Evolutionary conservation across 2,797 vertebrate species (phyloP).

Genomic region (Limnodromus scolopaceus): DNA sequence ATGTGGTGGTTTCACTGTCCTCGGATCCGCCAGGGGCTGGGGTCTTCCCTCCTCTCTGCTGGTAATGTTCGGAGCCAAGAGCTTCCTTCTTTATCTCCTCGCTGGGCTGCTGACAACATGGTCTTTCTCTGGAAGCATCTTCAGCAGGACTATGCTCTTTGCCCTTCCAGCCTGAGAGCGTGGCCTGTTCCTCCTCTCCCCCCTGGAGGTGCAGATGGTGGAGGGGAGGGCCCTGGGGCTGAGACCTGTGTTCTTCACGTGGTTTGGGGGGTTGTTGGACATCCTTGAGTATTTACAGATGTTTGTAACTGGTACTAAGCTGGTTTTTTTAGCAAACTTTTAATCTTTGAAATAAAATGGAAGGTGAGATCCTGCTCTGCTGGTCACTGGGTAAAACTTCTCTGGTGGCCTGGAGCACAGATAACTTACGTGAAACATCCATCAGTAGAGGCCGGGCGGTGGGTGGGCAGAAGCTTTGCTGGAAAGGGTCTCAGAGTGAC

Average conservation of each 20-base stretch:
- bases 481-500: background rate
- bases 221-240: background rate
- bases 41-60: background rate
- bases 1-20: background rate
- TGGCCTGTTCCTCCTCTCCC: background rate
- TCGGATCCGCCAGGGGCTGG: background rate
- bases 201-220: background rate
- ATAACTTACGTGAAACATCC: accelerated
- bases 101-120: accelerated
- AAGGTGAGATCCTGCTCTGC: background rate
- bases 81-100: background rate
- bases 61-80: accelerated
- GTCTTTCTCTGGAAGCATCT: background rate
- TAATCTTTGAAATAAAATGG: constrained; percentile 34
- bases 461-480: background rate
- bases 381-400: background rate
- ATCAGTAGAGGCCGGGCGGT: accelerated
- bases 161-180: background rate
- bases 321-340: background rate
- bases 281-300: background rate
- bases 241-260: accelerated
- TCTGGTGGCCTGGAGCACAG: background rate
- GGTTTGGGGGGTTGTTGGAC: background rate
- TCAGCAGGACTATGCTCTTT: background rate
- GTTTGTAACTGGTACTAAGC: background rate